Conservation (phyloP, 2,888 invertebrate species). For the Magallana nippona region DNA sequence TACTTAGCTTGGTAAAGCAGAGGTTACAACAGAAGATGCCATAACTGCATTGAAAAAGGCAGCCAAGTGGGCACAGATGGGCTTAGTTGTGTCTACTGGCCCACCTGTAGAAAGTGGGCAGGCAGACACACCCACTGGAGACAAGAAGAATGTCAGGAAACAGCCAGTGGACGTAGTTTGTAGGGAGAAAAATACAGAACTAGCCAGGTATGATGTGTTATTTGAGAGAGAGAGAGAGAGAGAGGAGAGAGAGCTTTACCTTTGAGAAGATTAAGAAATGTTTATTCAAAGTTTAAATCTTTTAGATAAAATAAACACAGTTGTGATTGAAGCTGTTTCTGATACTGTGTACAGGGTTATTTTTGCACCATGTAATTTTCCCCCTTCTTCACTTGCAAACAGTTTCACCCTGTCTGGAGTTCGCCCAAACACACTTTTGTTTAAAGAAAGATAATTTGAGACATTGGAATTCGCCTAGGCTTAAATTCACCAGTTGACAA, state of each 20-base stretch:
- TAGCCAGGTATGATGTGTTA: constrained; percentile 73
- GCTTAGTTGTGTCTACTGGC: constrained; percentile 78
- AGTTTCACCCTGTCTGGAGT: no score
- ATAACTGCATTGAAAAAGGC: constrained; percentile 76
- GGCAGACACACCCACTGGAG: constrained; percentile 64
- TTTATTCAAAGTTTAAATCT: no score
- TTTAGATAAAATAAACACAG: no score
- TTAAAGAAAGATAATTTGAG: no score
- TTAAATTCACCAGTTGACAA: no score
- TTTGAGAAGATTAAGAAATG: no score
- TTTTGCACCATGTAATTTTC: no score
- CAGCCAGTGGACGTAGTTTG: constrained; percentile 76
- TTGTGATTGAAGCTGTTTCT: no score
- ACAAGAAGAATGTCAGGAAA: constrained; percentile 72
- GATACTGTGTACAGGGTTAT: no score
- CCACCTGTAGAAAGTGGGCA: constrained; percentile 72
- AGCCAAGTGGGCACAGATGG: constrained; percentile 79
- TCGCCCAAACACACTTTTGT: no score
- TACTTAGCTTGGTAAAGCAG: constrained; percentile 75
- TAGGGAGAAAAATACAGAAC: constrained; percentile 78
- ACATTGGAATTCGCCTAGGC: no score
- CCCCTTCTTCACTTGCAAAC: no score
- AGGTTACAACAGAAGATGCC: constrained; percentile 78
- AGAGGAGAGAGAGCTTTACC: background rate
- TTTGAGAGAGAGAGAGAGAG: background rate